These are phyloP conservation scores for Colletes latitarsis DNA, from an alignment of 1,140 invertebrate genomes.

Conservation along the genomic window DNA sequence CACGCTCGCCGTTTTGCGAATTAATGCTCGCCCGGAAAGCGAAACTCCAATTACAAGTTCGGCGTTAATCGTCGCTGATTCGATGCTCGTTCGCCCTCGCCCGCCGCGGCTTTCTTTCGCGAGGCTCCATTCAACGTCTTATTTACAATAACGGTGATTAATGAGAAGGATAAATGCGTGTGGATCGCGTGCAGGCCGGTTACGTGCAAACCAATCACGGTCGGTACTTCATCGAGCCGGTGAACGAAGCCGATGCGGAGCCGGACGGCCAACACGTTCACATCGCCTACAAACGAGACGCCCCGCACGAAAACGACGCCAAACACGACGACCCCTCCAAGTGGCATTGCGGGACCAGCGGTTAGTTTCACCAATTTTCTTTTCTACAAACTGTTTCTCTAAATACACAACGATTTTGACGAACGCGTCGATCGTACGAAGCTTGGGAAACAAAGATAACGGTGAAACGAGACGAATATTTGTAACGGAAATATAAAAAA, in stretches of 20 bases:
- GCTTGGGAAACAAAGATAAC: too few relatives aligned
- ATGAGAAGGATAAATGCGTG: constrained; percentile 19
- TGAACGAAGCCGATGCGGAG: constrained; percentile 75
- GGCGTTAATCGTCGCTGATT: background rate
- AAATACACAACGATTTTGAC: too few relatives aligned
- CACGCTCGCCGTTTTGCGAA: background rate
- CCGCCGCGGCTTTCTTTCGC: background rate
- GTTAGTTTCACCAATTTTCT: constrained; percentile 46
- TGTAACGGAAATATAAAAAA: too few relatives aligned
- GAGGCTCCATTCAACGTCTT: constrained; percentile 13
- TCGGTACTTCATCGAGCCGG: constrained; percentile 81
- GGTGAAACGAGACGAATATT: too few relatives aligned
- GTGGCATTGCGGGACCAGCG: constrained; percentile 63
- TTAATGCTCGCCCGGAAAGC: background rate
- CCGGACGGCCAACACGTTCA: constrained; percentile 80
- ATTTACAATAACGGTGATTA: constrained; percentile 46
- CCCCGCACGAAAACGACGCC: constrained; percentile 53
- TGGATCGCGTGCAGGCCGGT: constrained; percentile 73
- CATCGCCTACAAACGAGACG: constrained; percentile 75
- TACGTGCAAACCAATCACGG: constrained; percentile 77
- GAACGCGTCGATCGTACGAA: too few relatives aligned
- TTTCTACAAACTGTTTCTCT: background rate
- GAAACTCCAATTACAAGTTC: constrained; percentile 23
- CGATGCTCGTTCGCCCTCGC: background rate
- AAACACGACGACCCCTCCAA: constrained; percentile 21